Evolutionary conservation across 2,888 invertebrate species (phyloP), one percentile per base, ranked within the genome.

Genomic region (Macrosiphum euphorbiae): DNA sequence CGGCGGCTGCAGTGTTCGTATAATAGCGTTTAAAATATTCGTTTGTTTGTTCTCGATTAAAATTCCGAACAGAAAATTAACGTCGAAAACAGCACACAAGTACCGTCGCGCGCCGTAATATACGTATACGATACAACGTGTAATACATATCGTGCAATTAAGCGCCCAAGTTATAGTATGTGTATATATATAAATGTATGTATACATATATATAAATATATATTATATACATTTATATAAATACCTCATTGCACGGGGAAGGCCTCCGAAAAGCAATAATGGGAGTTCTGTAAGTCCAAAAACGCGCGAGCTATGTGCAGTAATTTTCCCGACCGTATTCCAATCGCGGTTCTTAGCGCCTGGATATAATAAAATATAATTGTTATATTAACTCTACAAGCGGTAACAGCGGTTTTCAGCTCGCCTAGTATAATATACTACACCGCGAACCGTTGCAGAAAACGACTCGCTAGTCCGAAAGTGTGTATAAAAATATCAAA

Each of bases 51-150:
- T 78, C 35, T 35, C 78, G 78, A 78, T 78, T 78, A 78, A 78
- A 78, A 78, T 78, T 78, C 78, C 78, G 35, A 35, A 78, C 78
- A 78, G 78, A 78, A 78, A 78, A 78, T 78, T 78, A 78, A 35
- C 78, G 35, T 20, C 78, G 78, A 78, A 78, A 78, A 78, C 20
- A 78, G 78, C 78, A 78, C 35, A 78, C 78, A 78, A 78, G 78
- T 78, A 78, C 78, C 20, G 78, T 78, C 35, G 20, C 67, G 11
- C 35, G 5, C 35, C 35, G n/a, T 78, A 35, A 78, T 78, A 78
- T 78, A 35, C 20, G 78, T 20, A 78, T 35, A 78, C 35, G 78
- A 78, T 78, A 78, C 35, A 35, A 35, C 78, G 35, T 78, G 78
- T 78, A 35, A 35, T 78, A 78, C 78, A 35, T 78, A 78, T 35